These are phyloP conservation scores for Alauda arvensis DNA, from an alignment of 2,797 vertebrate genomes.

Conservation along the genomic window DNA sequence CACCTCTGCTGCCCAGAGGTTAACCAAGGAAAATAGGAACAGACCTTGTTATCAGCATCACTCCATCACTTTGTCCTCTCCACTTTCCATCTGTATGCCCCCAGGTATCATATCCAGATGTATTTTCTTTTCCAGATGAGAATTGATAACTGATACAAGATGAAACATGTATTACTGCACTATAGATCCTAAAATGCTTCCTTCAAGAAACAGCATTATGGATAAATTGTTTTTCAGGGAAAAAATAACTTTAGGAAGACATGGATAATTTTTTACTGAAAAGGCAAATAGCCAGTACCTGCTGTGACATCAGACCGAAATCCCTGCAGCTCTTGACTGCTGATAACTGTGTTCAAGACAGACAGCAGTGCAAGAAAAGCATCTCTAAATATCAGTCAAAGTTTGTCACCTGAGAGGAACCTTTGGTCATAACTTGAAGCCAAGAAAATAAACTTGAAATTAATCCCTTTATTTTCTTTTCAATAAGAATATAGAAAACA, in stretches of 20 bases:
- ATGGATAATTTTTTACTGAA: background rate
- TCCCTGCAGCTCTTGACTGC: background rate
- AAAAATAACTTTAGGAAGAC: background rate
- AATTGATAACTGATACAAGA: background rate
- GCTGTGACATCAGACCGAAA: background rate
- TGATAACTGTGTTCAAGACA: background rate
- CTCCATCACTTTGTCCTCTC: background rate
- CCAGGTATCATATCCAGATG: background rate
- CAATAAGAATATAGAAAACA: background rate
- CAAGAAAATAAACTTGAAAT: background rate
- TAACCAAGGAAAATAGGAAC: background rate
- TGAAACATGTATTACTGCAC: background rate
- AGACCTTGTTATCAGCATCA: accelerated
- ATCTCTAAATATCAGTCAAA: background rate
- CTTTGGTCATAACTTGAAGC: background rate
- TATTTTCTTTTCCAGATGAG: background rate
- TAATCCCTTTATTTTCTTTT: background rate
- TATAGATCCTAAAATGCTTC: background rate
- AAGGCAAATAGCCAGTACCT: background rate
- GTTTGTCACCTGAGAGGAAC: background rate
- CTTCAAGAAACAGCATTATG: background rate
- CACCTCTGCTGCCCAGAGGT: background rate
- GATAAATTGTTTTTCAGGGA: background rate
- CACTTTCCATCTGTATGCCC: background rate
- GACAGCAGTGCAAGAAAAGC: background rate